Conservation (phyloP, 2,113 vertebrate genomes). For the Mus pahari region DNA sequence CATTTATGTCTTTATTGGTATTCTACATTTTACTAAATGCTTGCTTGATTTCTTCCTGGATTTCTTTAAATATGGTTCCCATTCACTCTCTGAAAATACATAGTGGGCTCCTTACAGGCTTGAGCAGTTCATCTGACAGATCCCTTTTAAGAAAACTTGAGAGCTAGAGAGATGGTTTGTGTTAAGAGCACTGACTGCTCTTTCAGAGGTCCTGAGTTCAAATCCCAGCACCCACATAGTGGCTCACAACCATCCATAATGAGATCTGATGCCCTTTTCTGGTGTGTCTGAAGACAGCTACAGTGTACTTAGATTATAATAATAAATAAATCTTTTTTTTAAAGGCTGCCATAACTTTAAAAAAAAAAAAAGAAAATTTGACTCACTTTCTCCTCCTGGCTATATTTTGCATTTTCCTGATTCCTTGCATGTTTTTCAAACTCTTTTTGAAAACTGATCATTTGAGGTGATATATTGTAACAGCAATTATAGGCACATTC, state of each 20-base stretch:
- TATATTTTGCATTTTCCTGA: neutral
- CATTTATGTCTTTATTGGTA: neutral
- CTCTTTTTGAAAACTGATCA: neutral
- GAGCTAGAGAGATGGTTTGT: too few species aligned
- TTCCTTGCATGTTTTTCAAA: neutral
- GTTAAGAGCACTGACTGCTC: too few species aligned
- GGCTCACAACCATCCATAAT: too few species aligned
- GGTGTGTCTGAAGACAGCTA: too few species aligned
- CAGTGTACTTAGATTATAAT: too few species aligned
- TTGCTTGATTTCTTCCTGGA: neutral
- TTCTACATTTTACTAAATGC: neutral
- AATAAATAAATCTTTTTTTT: too few species aligned
- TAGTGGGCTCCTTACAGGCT: neutral
- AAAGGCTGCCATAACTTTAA: too few species aligned
- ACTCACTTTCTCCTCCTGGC: neutral
- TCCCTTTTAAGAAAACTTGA: neutral
- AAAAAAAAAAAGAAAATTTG: too few species aligned
- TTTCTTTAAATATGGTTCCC: neutral
- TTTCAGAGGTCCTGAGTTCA: too few species aligned
- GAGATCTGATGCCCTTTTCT: too few species aligned
- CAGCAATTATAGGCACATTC: neutral
- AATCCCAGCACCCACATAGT: too few species aligned
- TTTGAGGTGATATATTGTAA: neutral
- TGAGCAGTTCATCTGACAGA: neutral
- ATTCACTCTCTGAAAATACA: neutral